phyloP scores from a whole-genome alignment of 1,140 invertebrate species.

The Pogonus chalceus region DNA sequence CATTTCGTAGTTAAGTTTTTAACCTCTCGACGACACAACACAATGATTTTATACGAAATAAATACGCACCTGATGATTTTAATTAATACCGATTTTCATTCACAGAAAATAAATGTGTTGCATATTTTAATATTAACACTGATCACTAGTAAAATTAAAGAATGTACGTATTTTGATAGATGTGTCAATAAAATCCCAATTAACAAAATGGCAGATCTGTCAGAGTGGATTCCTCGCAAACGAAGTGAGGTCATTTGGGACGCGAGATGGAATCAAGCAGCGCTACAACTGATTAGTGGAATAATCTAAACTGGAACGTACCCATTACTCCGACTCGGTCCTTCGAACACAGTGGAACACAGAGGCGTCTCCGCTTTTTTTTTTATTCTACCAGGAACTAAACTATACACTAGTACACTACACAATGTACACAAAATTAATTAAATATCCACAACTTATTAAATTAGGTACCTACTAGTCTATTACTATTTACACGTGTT shows the following conservation, averaged over 20 bases:
- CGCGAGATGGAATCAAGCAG: conserved; percentile 14
- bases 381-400: no score
- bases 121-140: conserved; percentile 9
- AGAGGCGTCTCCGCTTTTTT: conserved; percentile 1
- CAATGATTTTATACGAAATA: conserved; percentile 1
- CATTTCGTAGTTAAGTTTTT: neutral
- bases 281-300: conserved; percentile 7
- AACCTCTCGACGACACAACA: conserved; percentile 13
- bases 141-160: conserved; percentile 13
- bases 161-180: neutral
- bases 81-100: no score
- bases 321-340: conserved; percentile 4
- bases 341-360: neutral
- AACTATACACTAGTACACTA: no score
- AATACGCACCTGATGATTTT: conserved; percentile 16
- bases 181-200: conserved; percentile 8
- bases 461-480: no score
- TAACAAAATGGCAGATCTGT: conserved; percentile 24
- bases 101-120: conserved; percentile 4
- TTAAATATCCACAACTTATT: no score
- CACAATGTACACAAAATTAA: no score
- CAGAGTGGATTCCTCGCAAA: conserved; percentile 27
- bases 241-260: conserved; percentile 33
- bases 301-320: conserved; percentile 7
- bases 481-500: no score